phyloP scores from a whole-genome alignment of 2,888 invertebrate genomes.

The Cephus sareptanus region DNA sequence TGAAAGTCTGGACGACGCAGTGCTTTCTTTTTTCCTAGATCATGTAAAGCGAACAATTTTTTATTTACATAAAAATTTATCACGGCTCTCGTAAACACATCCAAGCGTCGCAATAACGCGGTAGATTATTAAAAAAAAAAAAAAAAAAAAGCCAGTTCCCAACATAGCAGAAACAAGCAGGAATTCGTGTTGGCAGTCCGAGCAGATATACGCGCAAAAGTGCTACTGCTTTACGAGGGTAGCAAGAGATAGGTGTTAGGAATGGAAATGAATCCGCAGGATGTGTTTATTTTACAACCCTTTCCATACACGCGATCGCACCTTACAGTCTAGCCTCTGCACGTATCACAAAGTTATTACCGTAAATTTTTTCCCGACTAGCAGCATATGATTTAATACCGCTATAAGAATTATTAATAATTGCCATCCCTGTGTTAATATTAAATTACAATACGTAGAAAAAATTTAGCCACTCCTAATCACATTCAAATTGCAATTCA shows the following conservation, averaged over 20 bases:
- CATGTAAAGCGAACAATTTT: not conserved
- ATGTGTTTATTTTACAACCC: not conserved
- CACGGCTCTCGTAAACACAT: not conserved
- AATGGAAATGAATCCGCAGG: not conserved
- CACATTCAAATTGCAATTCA: fast-evolving
- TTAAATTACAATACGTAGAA: no score
- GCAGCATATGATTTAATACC: no score
- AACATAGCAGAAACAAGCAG: not conserved
- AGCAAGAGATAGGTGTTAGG: not conserved
- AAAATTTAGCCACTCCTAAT: no score
- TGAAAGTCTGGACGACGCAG: not conserved
- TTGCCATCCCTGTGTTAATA: no score
- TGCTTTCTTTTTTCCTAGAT: not conserved
- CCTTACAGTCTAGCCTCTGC: not conserved
- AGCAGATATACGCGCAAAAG: not conserved
- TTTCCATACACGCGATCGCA: not conserved
- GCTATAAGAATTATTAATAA: no score
- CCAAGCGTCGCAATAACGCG: not conserved
- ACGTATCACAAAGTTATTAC: not conserved
- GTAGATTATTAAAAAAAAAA: not conserved
- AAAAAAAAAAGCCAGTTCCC: not conserved
- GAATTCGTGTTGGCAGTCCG: not conserved
- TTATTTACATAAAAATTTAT: not conserved
- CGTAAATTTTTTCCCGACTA: not conserved
- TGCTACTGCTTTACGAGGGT: slow-evolving; percentile 4